phyloP scores from a whole-genome alignment of 1,140 invertebrate species.

The Spodoptera litura region DNA sequence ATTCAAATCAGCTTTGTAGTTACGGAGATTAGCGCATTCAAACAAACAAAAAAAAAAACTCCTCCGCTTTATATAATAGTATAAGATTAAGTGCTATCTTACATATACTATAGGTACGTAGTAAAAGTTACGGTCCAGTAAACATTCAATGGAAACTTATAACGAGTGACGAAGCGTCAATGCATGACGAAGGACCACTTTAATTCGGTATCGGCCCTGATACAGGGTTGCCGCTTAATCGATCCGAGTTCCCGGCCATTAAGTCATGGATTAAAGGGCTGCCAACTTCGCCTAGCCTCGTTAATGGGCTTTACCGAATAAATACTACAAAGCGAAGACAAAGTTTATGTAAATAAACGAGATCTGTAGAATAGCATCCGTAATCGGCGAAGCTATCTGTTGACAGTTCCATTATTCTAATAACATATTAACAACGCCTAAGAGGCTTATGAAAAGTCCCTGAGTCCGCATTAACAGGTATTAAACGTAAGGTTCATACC shows the following conservation, averaged over 20 bases:
- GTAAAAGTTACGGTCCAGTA: background rate
- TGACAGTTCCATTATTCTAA: conserved; percentile 36
- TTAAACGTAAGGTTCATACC: conserved; percentile 26
- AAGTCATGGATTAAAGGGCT: conserved; percentile 43
- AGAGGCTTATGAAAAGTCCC: conserved; percentile 27
- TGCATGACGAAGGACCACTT: conserved; percentile 35
- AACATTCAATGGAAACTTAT: conserved; percentile 1
- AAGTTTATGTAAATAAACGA: conserved; percentile 29
- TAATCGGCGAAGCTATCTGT: conserved; percentile 6
- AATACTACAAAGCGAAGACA: conserved; percentile 20
- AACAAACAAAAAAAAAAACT: too few species aligned
- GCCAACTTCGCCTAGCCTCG: conserved; percentile 28
- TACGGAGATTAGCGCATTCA: too few species aligned
- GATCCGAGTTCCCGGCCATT: conserved; percentile 42
- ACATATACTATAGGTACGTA: background rate
- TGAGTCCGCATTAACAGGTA: conserved; percentile 4
- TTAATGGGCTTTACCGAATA: conserved; percentile 41
- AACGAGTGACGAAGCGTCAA: conserved; percentile 28
- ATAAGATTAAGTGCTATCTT: background rate
- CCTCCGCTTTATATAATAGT: too few species aligned
- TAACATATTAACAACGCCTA: conserved; percentile 19
- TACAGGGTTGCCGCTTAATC: conserved; percentile 45
- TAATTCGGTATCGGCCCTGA: conserved; percentile 37
- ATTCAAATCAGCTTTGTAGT: too few species aligned
- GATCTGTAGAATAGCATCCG: background rate